These are phyloP conservation scores for Triops longicaudatus DNA, from an alignment of 1,140 invertebrate species.

Conservation along the genomic window DNA sequence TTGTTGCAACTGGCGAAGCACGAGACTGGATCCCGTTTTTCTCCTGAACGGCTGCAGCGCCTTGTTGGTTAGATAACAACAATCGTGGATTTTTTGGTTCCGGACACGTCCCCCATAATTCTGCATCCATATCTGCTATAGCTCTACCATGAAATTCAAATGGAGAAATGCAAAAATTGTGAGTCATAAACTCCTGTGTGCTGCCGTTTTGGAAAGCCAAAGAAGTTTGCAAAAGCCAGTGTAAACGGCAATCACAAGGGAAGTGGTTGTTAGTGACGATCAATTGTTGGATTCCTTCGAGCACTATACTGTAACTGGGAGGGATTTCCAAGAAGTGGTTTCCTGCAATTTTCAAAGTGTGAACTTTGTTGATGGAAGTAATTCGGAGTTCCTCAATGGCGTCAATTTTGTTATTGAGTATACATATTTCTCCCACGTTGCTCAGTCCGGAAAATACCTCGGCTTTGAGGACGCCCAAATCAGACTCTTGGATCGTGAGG, in stretches of 20 bases:
- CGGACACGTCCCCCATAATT: conserved; percentile 54
- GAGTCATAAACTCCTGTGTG: conserved; percentile 53
- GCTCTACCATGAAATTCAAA: conserved; percentile 65
- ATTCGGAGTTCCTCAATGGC: conserved; percentile 61
- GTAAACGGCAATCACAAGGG: conserved; percentile 71
- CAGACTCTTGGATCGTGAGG: conserved; percentile 49
- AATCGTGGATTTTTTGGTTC: conserved; percentile 41
- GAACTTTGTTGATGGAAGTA: conserved; percentile 55
- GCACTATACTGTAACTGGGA: conserved; percentile 51
- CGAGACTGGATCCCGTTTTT: no score
- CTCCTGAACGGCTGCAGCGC: background rate
- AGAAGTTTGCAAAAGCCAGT: conserved; percentile 60
- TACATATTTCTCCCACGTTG: conserved; percentile 57
- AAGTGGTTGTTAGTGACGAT: conserved; percentile 66
- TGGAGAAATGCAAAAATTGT: conserved; percentile 74
- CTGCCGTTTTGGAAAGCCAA: conserved; percentile 49
- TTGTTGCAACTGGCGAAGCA: background rate
- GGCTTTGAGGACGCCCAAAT: conserved; percentile 55
- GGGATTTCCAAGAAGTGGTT: conserved; percentile 71
- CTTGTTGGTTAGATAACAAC: background rate
- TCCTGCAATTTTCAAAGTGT: conserved; percentile 58
- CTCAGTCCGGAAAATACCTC: conserved; percentile 62
- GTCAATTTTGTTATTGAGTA: conserved; percentile 67
- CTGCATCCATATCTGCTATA: conserved; percentile 58
- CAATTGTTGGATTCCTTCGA: conserved; percentile 53